Evolutionary conservation across 2,113 vertebrate genomes (phyloP).

Genomic region (Thamnophis sirtalis): DNA sequence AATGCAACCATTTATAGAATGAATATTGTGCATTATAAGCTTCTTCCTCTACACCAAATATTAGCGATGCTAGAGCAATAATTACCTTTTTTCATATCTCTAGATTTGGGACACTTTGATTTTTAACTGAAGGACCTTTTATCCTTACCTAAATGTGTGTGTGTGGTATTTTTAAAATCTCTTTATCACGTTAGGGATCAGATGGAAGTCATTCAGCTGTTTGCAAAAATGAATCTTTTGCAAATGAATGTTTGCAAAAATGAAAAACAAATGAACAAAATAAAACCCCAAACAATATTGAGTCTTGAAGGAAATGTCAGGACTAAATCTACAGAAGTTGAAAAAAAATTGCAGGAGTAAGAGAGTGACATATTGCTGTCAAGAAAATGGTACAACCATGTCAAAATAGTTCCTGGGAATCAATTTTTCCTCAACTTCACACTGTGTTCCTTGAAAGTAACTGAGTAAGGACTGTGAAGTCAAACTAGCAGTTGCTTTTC

Average conservation of each 20-base stretch:
- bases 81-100: not conserved
- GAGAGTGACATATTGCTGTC: not conserved
- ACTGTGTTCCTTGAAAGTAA: not conserved
- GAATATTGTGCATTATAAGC: not conserved
- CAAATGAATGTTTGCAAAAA: not conserved
- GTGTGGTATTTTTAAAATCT: not conserved
- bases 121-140: no score
- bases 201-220: not conserved
- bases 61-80: not conserved
- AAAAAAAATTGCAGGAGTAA: not conserved
- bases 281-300: not conserved
- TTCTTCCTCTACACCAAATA: not conserved
- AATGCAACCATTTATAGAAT: not conserved
- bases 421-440: not conserved
- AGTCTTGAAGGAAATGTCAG: not conserved
- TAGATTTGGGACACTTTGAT: not conserved
- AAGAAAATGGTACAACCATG: not conserved
- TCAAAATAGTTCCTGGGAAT: not conserved
- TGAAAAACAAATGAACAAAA: not conserved
- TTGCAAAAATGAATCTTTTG: not conserved
- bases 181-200: not conserved
- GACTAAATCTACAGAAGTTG: not conserved
- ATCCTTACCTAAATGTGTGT: not conserved
- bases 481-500: not conserved
- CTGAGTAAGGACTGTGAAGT: not conserved